Conservation (phyloP, 2,888 invertebrate species). For the Nomada ferruginata region DNA sequence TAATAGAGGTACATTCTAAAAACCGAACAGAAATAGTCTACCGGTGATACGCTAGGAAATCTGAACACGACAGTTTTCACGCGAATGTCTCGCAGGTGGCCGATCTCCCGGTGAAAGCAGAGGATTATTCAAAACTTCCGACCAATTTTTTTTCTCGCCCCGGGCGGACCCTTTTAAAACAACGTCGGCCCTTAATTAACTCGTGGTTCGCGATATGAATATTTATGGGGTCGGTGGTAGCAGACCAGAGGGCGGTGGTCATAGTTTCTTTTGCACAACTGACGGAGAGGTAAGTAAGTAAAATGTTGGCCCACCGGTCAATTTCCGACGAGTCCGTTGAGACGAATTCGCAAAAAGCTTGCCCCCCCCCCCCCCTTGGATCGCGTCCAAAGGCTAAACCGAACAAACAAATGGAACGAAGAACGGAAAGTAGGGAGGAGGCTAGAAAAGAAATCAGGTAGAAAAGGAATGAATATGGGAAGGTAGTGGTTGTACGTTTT, state of each 20-base stretch:
- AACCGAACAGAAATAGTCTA: not conserved
- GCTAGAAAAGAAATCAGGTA: no score
- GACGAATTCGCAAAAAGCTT: slow-evolving; percentile 64
- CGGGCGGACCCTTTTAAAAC: slow-evolving; percentile 50
- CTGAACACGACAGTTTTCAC: slow-evolving; percentile 1
- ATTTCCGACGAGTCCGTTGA: slow-evolving; percentile 68
- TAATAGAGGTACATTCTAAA: not conserved
- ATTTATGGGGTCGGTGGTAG: slow-evolving; percentile 52
- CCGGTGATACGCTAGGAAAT: slow-evolving; percentile 7
- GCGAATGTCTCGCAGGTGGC: slow-evolving; percentile 35
- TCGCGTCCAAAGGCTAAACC: slow-evolving; percentile 56
- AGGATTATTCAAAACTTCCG: slow-evolving; percentile 52
- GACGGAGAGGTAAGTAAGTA: slow-evolving; percentile 41
- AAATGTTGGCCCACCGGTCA: slow-evolving; percentile 64
- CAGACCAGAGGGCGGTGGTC: slow-evolving; percentile 3
- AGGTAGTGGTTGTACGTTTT: no score
- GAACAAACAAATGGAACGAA: slow-evolving; percentile 61
- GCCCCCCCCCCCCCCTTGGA: slow-evolving; percentile 75
- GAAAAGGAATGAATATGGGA: no score
- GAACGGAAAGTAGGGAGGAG: not conserved
- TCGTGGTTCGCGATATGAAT: slow-evolving; percentile 60
- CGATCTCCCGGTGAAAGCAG: slow-evolving; percentile 21
- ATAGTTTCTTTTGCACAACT: slow-evolving; percentile 41
- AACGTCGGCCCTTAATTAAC: slow-evolving; percentile 63
- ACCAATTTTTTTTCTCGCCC: slow-evolving; percentile 38